These are phyloP conservation scores for Dromius quadrimaculatus DNA, from an alignment of 2,888 invertebrate genomes.

Conservation along the genomic window DNA sequence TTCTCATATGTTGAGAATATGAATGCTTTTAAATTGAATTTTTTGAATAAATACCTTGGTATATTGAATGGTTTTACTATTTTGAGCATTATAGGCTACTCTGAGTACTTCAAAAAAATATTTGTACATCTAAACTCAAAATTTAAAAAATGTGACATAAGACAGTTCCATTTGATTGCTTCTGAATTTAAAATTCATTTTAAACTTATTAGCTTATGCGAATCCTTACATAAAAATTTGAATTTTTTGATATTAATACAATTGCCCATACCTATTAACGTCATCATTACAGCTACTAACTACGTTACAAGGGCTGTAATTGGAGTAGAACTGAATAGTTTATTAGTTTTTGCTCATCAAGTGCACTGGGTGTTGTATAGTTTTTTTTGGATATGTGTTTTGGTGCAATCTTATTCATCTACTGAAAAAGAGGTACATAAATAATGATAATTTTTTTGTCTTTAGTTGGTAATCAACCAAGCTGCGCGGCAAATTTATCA, in stretches of 20 bases:
- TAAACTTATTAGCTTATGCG: background rate
- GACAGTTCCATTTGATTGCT: background rate
- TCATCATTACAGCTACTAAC: too few relatives aligned
- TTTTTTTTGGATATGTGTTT: background rate
- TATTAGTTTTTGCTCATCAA: background rate
- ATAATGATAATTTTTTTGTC: background rate
- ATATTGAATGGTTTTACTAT: background rate
- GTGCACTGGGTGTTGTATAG: background rate
- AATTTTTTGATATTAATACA: background rate
- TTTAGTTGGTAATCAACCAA: too few relatives aligned
- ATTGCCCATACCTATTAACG: background rate
- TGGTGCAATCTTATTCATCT: background rate
- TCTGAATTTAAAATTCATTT: background rate
- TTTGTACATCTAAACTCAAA: background rate
- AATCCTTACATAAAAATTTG: background rate
- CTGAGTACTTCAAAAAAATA: background rate
- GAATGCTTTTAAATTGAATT: too few relatives aligned
- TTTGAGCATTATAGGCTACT: background rate
- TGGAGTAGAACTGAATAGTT: background rate
- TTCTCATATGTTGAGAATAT: too few relatives aligned
- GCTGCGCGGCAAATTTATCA: too few relatives aligned
- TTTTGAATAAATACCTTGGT: too few relatives aligned
- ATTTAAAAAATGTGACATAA: background rate
- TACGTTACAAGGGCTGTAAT: background rate
- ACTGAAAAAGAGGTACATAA: constrained; percentile 2